phyloP scores from a whole-genome alignment of 2,888 invertebrate species.

The Platypus cylindrus region DNA sequence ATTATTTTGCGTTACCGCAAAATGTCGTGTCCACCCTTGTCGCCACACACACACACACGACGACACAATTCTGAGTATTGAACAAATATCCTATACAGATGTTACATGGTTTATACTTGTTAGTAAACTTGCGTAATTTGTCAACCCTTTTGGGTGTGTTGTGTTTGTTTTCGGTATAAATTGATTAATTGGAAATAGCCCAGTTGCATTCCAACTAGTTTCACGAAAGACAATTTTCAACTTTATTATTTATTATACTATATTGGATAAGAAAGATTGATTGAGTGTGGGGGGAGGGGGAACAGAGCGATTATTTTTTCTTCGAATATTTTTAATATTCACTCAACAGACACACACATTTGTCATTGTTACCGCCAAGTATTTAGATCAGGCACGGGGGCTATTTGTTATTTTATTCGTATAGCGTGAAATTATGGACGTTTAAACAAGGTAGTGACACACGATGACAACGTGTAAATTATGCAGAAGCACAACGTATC shows the following conservation, averaged over 20 bases:
- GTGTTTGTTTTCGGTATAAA: slow-evolving; percentile 24
- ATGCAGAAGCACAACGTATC: slow-evolving; percentile 31
- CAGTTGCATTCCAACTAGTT: no score
- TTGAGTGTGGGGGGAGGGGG: no score
- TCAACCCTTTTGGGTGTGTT: slow-evolving; percentile 23
- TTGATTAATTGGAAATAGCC: slow-evolving; percentile 24
- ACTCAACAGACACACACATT: not conserved
- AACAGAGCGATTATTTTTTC: no score
- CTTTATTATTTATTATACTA: no score
- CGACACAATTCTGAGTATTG: no score
- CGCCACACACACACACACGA: no score
- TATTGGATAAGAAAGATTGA: no score
- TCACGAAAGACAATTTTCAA: no score
- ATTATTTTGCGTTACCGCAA: no score
- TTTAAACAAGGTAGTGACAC: slow-evolving; percentile 30
- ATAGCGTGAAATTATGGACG: slow-evolving; percentile 26
- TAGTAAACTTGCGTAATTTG: slow-evolving; percentile 27
- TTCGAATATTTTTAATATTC: not conserved
- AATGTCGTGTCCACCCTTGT: no score
- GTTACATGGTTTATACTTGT: slow-evolving; percentile 29
- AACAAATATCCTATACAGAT: slow-evolving; percentile 25
- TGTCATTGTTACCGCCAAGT: slow-evolving; percentile 1
- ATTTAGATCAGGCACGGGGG: slow-evolving; percentile 10
- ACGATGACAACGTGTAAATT: slow-evolving; percentile 16
- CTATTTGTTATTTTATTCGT: slow-evolving; percentile 24